Evolutionary conservation across 2,113 vertebrate genomes (phyloP), one percentile per base, ranked within the genome.

Genomic region (Tetraodon nigroviridis): DNA sequence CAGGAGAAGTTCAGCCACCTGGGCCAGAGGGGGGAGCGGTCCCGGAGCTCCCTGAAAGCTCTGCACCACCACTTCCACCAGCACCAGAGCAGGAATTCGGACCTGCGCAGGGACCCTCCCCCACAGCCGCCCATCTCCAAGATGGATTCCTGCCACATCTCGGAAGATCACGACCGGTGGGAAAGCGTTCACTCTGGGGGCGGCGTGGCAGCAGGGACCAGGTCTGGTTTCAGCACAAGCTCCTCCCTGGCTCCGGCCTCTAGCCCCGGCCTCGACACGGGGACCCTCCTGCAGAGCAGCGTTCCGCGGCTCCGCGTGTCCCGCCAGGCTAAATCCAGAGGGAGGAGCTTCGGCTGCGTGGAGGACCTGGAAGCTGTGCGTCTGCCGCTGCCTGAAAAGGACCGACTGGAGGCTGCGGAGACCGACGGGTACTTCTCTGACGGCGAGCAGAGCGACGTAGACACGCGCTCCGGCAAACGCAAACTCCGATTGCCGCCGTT

Each of bases 351-450:
- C 15, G 37, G 57, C 55, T 3, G 89, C 64, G 12, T 78, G 3
- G 51, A 19, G 7, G 61, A 32, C 18, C 58, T 61, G 18, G 73
- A 61, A 55, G 55, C 76, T 17, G 44, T 55, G 27, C 27, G 67
- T 61, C 42, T 73, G 44, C 63, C 60, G 64, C 58, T 76, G 7
- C 6, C 72, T 62, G 81, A n/a, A 66, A 92, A 91, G 78, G 87
- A 88, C 81, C 71, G 75, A n/a, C 90, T 92, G 49, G 92, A 94
- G 18, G 40, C 89, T 2, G 92, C 89, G 0, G 93, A 94, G 80
- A 92, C 93, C 37, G 93, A 97, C 32, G 93, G 95, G 55, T 97
- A 94, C 88, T 96, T 93, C 86, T 94, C 94, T 1, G 96, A 98
- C 3, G 93, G 90, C 1, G 95, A 97, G 85, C 93, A 93, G 89